Evolutionary conservation across 1,140 invertebrate genomes (phyloP).

Genomic region (Tetramorium simillimum): DNA sequence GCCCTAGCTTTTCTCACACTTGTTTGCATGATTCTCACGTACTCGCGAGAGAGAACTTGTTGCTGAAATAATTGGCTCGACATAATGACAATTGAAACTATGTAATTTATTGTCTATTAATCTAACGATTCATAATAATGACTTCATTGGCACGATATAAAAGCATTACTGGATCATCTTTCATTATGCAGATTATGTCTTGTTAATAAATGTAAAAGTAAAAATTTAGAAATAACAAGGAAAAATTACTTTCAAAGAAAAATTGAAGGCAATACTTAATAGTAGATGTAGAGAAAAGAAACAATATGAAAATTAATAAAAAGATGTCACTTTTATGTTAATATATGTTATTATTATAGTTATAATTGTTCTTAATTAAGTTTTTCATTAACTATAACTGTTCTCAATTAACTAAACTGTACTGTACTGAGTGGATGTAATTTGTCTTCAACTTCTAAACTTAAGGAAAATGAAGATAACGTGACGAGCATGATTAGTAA

Average conservation of each 20-base stretch:
- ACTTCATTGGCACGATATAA: not conserved
- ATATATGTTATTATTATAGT: not conserved
- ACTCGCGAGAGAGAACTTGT: not conserved
- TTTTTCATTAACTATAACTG: not conserved
- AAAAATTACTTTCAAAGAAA: not conserved
- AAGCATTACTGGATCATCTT: not conserved
- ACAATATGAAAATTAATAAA: not conserved
- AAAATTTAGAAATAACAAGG: not conserved
- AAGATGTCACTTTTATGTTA: not conserved
- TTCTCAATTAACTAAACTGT: not conserved
- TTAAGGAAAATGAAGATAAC: not conserved
- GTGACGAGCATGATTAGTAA: slow-evolving; percentile 48
- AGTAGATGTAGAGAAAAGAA: not conserved
- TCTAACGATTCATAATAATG: not conserved
- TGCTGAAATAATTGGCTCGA: slow-evolving; percentile 16
- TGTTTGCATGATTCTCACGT: not conserved
- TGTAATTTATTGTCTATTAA: not conserved
- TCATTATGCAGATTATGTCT: not conserved
- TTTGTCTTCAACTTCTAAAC: not conserved
- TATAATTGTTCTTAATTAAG: not conserved
- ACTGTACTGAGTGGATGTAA: not conserved
- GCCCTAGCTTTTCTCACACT: not conserved
- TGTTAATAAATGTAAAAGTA: not conserved
- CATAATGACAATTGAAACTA: slow-evolving; percentile 12
- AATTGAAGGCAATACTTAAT: not conserved